Evolutionary conservation across 2,888 invertebrate species (phyloP).

Genomic region (Scelioninae gen. 1): DNA sequence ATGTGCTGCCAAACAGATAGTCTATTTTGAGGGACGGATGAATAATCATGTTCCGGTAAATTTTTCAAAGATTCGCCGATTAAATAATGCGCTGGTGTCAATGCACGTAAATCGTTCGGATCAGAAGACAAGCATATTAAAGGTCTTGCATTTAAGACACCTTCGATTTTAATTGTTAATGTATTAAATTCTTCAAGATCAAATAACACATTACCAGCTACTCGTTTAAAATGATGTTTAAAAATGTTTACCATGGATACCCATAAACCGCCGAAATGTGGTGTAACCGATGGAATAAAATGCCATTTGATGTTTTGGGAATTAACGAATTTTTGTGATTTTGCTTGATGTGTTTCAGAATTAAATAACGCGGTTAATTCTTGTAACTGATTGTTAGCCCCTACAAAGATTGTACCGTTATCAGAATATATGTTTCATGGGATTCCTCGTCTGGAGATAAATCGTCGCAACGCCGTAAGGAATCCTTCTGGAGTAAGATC

Average conservation of each 20-base stretch:
- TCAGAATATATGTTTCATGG: not conserved
- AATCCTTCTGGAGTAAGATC: not conserved
- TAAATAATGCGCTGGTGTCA: too few relatives aligned
- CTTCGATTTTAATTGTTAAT: not conserved
- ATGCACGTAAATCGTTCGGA: conserved; percentile 63
- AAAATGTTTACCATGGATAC: too few relatives aligned
- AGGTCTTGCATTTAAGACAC: conserved; percentile 16
- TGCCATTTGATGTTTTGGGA: conserved; percentile 27
- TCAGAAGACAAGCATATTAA: conserved; percentile 41
- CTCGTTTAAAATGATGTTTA: conserved; percentile 25
- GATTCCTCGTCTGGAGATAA: not conserved
- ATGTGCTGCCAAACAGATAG: too few relatives aligned
- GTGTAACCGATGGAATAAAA: conserved; percentile 38
- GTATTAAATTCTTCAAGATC: conserved; percentile 19
- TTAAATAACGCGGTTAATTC: not conserved
- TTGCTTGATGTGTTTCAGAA: not conserved
- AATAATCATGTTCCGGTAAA: too few relatives aligned
- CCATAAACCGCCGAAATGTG: conserved; percentile 55
- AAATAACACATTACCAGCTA: conserved; percentile 3
- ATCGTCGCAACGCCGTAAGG: not conserved
- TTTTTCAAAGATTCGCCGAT: too few relatives aligned
- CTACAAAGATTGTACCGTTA: conserved; percentile 1
- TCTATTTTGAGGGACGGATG: too few relatives aligned
- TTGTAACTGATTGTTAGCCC: not conserved
- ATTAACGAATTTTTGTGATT: not conserved